phyloP scores from a whole-genome alignment of 2,797 vertebrate species.

The Tympanoctomys barrerae region DNA sequence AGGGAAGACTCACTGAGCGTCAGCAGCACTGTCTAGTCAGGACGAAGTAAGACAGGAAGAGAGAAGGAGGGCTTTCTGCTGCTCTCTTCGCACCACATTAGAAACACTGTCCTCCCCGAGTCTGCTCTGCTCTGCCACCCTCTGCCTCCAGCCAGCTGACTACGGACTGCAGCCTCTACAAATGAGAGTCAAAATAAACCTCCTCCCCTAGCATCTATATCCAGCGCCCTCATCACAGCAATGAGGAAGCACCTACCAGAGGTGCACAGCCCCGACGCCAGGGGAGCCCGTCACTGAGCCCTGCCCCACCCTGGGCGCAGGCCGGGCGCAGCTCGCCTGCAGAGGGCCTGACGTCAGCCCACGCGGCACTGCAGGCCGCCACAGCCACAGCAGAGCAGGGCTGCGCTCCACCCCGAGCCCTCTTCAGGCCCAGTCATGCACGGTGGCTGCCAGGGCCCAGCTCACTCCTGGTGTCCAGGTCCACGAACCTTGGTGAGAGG shows the following conservation, averaged over 20 bases:
- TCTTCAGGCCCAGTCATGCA: not conserved
- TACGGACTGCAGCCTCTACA: not conserved
- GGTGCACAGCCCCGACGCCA: not conserved
- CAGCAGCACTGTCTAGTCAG: not conserved
- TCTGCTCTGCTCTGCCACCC: not conserved
- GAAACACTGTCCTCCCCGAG: too few relatives aligned
- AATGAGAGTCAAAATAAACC: not conserved
- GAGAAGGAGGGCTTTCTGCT: not conserved
- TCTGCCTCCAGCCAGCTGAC: not conserved
- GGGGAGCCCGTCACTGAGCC: not conserved
- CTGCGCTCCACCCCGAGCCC: too few relatives aligned
- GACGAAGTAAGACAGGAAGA: not conserved
- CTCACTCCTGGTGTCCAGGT: not conserved
- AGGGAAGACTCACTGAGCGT: not conserved
- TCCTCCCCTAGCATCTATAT: not conserved
- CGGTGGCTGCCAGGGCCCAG: accelerated
- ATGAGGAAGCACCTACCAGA: not conserved
- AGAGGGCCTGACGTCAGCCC: not conserved
- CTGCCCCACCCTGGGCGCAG: not conserved
- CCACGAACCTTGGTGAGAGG: not conserved
- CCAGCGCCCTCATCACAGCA: not conserved
- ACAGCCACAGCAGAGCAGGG: not conserved
- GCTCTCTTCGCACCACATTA: too few relatives aligned
- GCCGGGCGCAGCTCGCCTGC: not conserved
- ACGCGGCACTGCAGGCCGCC: not conserved